Evolutionary conservation across 2,113 vertebrate species (phyloP).

Genomic region (Sprattus sprattus): DNA sequence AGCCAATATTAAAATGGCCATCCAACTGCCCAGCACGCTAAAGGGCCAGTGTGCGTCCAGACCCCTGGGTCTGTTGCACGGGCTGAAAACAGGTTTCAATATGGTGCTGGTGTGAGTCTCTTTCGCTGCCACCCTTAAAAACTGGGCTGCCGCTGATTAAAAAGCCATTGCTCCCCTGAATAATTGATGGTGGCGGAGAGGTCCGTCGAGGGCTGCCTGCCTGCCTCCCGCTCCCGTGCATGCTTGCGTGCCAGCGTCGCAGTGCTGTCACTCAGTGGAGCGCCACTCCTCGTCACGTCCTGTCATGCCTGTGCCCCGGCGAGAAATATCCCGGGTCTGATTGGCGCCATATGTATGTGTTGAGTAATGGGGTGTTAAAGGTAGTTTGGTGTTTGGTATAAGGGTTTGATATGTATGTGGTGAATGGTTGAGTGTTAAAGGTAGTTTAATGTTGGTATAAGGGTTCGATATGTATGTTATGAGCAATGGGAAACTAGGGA

Average conservation of each 20-base stretch:
- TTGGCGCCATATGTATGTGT: not conserved
- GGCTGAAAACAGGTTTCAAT: no score
- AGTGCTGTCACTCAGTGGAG: no score
- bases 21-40: no score
- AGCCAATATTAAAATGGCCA: no score
- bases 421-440: not conserved
- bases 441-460: not conserved
- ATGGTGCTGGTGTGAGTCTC: not conserved
- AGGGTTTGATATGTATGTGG: not conserved
- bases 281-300: no score
- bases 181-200: conserved; percentile 26
- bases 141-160: conserved; percentile 31
- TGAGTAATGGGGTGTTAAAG: not conserved
- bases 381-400: not conserved
- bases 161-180: conserved; percentile 40
- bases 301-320: no score
- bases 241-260: not conserved
- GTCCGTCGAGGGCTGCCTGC: not conserved
- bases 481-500: not conserved
- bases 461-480: not conserved
- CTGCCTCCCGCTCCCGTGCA: not conserved
- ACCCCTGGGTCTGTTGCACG: no score
- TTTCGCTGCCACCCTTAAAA: not conserved
- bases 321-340: no score
- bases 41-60: not conserved